Evolutionary conservation across 1,140 invertebrate genomes (phyloP).

Genomic region (Spodoptera frugiperda): DNA sequence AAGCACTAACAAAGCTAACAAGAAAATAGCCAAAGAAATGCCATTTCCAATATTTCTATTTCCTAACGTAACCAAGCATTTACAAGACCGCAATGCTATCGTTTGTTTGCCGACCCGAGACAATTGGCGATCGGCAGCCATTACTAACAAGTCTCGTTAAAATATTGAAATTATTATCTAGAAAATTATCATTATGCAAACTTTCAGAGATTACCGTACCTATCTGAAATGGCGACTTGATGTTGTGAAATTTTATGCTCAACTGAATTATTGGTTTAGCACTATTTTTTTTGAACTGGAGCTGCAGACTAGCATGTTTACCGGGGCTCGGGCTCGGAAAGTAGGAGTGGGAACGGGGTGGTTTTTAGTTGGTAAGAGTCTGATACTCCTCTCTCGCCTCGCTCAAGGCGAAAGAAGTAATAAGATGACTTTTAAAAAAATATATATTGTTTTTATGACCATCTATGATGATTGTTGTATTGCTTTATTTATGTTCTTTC

Average conservation of each 20-base stretch:
- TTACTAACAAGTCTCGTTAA: slow-evolving; percentile 47
- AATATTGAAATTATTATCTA: slow-evolving; percentile 51
- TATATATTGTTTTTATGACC: not conserved
- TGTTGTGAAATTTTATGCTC: slow-evolving; percentile 43
- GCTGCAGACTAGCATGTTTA: too few species aligned
- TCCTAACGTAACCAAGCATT: slow-evolving; percentile 45
- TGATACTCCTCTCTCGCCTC: too few species aligned
- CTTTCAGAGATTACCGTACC: too few species aligned
- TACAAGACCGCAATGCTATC: slow-evolving; percentile 71
- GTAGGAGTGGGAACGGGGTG: too few species aligned
- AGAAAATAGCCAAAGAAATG: slow-evolving; percentile 31
- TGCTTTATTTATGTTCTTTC: too few species aligned
- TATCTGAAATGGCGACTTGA: slow-evolving; percentile 24
- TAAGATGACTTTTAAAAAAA: too few species aligned
- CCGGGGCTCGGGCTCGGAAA: too few species aligned
- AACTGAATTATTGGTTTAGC: slow-evolving; percentile 29
- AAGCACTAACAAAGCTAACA: not conserved
- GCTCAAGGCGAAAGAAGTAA: too few species aligned
- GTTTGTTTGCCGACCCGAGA: slow-evolving; percentile 74
- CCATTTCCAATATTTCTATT: slow-evolving; percentile 45
- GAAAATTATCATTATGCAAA: slow-evolving; percentile 51
- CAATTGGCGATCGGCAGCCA: slow-evolving; percentile 62
- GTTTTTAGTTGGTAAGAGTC: too few species aligned
- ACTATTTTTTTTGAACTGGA: too few species aligned
- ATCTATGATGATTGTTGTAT: too few species aligned